Evolutionary conservation across 2,888 invertebrate species (phyloP), one percentile per base, ranked within the genome.

Genomic region (Perithous albicinctus): DNA sequence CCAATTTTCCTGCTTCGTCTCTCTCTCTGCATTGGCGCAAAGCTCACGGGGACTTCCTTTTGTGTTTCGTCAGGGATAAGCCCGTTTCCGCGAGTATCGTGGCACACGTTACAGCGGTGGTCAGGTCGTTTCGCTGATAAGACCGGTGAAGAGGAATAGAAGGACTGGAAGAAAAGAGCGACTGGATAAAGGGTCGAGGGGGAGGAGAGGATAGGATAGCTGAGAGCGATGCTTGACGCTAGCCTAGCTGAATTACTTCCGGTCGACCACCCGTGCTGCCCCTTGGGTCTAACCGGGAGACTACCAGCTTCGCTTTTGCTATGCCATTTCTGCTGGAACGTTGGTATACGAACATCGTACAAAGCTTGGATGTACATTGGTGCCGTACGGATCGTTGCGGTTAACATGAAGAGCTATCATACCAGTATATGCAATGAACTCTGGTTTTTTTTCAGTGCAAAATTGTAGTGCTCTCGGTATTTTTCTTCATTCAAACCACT

Each of bases 221-320:
- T 20, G 86, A 86, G 84, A 84, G 85, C 79, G 83, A 86, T 80
- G 82, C 86, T 86, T 86, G 86, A 88, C 87, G 88, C 87, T 87
- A 79, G 85, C 84, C 85, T 77, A 84, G 83, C 78, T 85, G 85
- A 87, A 89, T 88, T 86, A 87, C 88, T 85, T 80, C 85, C 84
- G 84, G 82, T 84, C 86, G 87, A 89, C 85, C 86, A 84, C 79
- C 82, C 86, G 85, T 84, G 82, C 83, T 15, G 54, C 48, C 54
- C 8, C 32, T 38, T 69, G 38, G 54, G 67, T 29, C 38, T 15
- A 38, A 69, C 26, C n/a, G 23, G n/a, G 69, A n/a, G 51, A 69
- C 35, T 35, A 15, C n/a, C 26, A 23, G 54, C 18, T 54, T 38
- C 43, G 81, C 69, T 64, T 63, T 78, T 29, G 54, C 59, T 18